Evolutionary conservation across 2,797 vertebrate genomes (phyloP), one percentile per base, ranked within the genome.

Genomic region (Catamblyrhynchus diadema): DNA sequence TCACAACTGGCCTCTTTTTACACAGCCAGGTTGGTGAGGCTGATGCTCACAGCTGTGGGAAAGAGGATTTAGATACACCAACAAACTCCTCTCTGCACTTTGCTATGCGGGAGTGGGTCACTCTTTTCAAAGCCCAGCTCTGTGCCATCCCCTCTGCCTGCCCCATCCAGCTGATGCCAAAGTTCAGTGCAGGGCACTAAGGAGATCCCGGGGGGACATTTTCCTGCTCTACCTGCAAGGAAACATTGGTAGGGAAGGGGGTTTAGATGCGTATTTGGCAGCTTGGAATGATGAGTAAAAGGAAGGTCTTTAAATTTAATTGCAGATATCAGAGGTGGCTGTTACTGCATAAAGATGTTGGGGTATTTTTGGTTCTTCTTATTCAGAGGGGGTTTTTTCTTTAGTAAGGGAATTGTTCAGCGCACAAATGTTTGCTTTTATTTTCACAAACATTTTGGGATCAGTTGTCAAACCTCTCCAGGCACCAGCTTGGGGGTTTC

Each of bases 181-280:
- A 39, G 10, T 61, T 54, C 15, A 18, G 21, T 10, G 53, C 54
- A 56, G 33, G 30, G 50, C 41, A 20, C 77, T 19, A 27, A 27
- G 8, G 59, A 77, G 53, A 39, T 17, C 27, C 5, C 23, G 6
- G 23, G n/a, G 23, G 24, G 12, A 65, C 24, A 15, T n/a, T 20
- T 56, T n/a, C n/a, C 57, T 42, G 1, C 3, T 48, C 32, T 50
- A 18, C 15, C 30, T 30, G 44, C 44, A 57, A 77, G 65, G 44
- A 77, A 81, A 17, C 4, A 20, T n/a, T 73, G 35, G 32, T 21
- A 70, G 33, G 22, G 24, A 72, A 53, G 8, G 21, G 25, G 28
- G 1, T 37, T 67, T 35, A 51, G 56, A 6, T 6, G 7, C 0
- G 0, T 17, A 9, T 22, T 66, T 0, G 1, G 53, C 61, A 83